Evolutionary conservation across 2,113 vertebrate species (phyloP), one percentile per base, ranked within the genome.

Genomic region (Todiramphus saurophagus): DNA sequence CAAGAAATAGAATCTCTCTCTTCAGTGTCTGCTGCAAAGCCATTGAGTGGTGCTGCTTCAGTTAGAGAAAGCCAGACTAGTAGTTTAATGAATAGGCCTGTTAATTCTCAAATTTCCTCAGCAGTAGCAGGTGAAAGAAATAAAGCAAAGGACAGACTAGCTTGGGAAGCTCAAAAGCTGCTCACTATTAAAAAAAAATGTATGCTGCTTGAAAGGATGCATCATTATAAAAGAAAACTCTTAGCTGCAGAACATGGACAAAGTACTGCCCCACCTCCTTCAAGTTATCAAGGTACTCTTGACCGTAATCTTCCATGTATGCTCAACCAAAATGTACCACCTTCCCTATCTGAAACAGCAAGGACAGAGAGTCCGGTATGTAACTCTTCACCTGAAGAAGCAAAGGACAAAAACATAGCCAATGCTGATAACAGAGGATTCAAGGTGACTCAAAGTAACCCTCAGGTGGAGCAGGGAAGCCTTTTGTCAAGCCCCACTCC

Each of bases 131-230:
- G 4, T 8, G 50, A 6, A 87, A 11, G 11, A 56, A 11, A 13
- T 68, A 28, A 67, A 37, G 70, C 89, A 43, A 96, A 93, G 74
- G 96, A 98, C 50, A 96, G 63, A 33, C 79, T 98, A 51, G 94
- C 70, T n/a, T 92, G 89, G 55, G 98, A 98, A 93, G 89, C 97
- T 82, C 78, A 96, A 79, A 96, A 35, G 30, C 78, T 98, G 58
- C 15, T 84, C 6, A 11, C 25, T 89, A 92, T 98, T 48, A 97
- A 96, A 95, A 97, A 63, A 48, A 97, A 86, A 27, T 94, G 95
- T 46, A 62, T 69, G 20, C 89, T 98, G 43, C 87, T 98, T 91
- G 96, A 97, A 80, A 97, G 31, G 13, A 62, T 96, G 79, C 88
- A 97, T 93, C 82, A 55, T 56, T 97, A 96, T 48, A 98, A 35